phyloP scores from a whole-genome alignment of 1,140 invertebrate genomes.

The Goniozus legneri region DNA sequence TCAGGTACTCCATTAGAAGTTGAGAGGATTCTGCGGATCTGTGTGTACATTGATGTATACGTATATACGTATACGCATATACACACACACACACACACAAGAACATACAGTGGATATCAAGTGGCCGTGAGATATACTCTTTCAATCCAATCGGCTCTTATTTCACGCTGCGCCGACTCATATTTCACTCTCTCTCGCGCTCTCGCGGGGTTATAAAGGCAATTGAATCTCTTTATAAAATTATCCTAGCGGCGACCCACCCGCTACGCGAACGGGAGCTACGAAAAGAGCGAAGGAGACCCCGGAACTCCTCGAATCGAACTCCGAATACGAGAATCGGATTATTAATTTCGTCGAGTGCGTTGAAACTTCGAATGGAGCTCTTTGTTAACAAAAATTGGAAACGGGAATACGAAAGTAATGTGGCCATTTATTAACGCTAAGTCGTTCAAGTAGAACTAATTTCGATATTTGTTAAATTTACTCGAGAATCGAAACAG shows the following conservation, averaged over 20 bases:
- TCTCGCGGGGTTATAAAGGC: constrained; percentile 34
- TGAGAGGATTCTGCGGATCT: no score
- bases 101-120: constrained; percentile 44
- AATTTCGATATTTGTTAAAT: no score
- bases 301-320: constrained; percentile 26
- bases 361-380: background rate
- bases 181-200: constrained; percentile 39
- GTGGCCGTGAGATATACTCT: constrained; percentile 37
- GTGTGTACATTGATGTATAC: no score
- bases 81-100: no score
- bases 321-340: constrained; percentile 38
- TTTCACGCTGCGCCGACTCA: constrained; percentile 41
- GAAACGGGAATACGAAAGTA: background rate
- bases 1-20: constrained; percentile 2
- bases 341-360: constrained; percentile 28
- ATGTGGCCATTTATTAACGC: background rate
- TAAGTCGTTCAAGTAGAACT: no score
- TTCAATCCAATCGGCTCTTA: constrained; percentile 45
- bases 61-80: no score
- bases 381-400: background rate
- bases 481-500: no score
- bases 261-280: no score
- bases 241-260: constrained; percentile 30
- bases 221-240: constrained; percentile 46
- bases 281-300: background rate